phyloP scores from a whole-genome alignment of 2,797 vertebrate genomes.

The Carapus acus region DNA sequence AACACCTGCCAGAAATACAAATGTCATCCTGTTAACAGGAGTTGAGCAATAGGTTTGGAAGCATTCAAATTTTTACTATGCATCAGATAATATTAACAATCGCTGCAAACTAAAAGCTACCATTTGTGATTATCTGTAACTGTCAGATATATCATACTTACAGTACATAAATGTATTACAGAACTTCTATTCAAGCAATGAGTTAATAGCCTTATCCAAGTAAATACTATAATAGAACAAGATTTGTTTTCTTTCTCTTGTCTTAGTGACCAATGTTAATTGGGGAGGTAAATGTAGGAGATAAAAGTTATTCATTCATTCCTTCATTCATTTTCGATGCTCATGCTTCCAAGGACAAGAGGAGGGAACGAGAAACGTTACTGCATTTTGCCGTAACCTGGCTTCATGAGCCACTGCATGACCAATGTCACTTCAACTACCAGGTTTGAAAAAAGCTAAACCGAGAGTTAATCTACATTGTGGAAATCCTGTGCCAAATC shows the following conservation, averaged over 20 bases:
- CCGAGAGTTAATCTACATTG: constrained; percentile 52
- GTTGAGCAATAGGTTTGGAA: background rate
- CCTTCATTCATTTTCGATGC: no score
- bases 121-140: no score
- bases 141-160: no score
- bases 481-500: constrained; percentile 59
- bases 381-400: constrained; percentile 17
- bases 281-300: background rate
- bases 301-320: no score
- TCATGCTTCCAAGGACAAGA: no score
- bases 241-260: no score
- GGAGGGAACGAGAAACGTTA: constrained; percentile 7
- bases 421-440: constrained; percentile 29
- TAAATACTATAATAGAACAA: no score
- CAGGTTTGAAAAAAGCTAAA: constrained; percentile 35
- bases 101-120: background rate
- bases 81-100: background rate
- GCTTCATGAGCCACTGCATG: constrained; percentile 35
- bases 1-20: constrained; percentile 56
- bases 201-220: no score
- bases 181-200: no score
- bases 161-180: no score
- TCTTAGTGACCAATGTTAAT: no score
- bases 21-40: constrained; percentile 17
- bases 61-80: background rate